Evolutionary conservation across 2,888 invertebrate genomes (phyloP).

Genomic region (Eubasilissa splendida): DNA sequence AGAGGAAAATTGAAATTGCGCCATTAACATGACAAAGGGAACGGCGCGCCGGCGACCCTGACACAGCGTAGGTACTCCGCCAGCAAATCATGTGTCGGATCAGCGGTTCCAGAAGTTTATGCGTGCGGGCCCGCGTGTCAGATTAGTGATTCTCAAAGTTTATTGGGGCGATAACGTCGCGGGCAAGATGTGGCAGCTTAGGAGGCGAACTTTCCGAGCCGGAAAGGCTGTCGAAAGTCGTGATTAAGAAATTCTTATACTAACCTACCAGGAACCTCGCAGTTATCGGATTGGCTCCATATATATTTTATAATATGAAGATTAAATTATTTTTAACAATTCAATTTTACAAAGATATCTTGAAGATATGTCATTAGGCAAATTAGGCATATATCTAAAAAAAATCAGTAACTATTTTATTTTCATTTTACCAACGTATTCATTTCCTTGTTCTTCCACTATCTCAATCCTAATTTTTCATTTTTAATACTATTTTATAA

Average conservation of each 20-base stretch:
- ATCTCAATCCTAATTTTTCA: too few species aligned
- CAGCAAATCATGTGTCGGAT: slow-evolving; percentile 37
- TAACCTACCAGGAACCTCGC: background rate
- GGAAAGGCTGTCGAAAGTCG: background rate
- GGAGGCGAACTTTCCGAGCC: background rate
- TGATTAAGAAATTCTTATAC: slow-evolving; percentile 15
- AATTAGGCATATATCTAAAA: too few species aligned
- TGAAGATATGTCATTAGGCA: too few species aligned
- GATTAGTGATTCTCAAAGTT: slow-evolving; percentile 32
- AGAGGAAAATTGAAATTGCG: slow-evolving; percentile 55
- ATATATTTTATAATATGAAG: background rate
- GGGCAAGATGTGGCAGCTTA: slow-evolving; percentile 18
- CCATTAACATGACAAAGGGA: slow-evolving; percentile 55
- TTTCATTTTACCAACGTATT: too few species aligned
- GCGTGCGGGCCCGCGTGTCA: slow-evolving; percentile 30
- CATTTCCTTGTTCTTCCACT: too few species aligned
- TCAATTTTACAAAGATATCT: too few species aligned
- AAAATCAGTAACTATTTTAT: too few species aligned
- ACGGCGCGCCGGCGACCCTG: slow-evolving; percentile 39
- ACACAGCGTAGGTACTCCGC: slow-evolving; percentile 24
- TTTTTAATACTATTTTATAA: too few species aligned
- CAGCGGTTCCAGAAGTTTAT: slow-evolving; percentile 15
- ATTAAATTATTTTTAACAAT: background rate
- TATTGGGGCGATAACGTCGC: slow-evolving; percentile 16
- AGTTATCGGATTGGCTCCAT: background rate